Percentiles rank a stretch among this genome's conserved stretches.
Conservation (phyloP, 2,113 vertebrate genomes). For the Heloderma charlesbogerti region DNA sequence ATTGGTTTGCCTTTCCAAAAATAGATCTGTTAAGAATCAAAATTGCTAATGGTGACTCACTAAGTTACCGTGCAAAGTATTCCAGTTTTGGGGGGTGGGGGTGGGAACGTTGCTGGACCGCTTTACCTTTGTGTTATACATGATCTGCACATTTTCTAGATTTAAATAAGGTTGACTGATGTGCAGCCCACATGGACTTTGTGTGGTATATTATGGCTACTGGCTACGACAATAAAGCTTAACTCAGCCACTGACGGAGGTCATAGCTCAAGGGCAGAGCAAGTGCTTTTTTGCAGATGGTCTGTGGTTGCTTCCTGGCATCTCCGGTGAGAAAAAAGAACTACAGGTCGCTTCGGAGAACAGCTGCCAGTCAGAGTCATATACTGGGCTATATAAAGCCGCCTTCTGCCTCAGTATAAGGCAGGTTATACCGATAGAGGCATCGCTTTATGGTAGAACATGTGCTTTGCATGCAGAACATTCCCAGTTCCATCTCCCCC, state of each 20-base stretch:
- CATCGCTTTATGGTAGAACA: background rate
- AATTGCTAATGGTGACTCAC: no score
- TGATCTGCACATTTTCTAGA: background rate
- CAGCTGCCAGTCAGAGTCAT: background rate
- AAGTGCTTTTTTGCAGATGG: background rate
- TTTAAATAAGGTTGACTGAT: no score
- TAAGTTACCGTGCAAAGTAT: no score
- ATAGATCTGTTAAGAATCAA: no score
- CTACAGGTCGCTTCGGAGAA: no score
- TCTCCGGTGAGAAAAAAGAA: no score
- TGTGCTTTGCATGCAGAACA: background rate
- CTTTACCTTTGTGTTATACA: no score
- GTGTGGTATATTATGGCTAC: background rate
- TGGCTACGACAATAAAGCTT: background rate
- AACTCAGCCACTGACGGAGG: background rate
- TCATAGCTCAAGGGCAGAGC: background rate
- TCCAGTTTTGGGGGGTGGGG: no score
- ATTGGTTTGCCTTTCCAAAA: no score
- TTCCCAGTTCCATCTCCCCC: background rate
- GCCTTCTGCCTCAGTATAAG: background rate
- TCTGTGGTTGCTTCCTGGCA: background rate
- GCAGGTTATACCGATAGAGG: background rate
- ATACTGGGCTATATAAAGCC: background rate
- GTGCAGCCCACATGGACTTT: no score
- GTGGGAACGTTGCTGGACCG: background rate